Base-by-base conservation (phyloP, 1,140 invertebrate genomes). In the Drosophila sechellia region DNA sequence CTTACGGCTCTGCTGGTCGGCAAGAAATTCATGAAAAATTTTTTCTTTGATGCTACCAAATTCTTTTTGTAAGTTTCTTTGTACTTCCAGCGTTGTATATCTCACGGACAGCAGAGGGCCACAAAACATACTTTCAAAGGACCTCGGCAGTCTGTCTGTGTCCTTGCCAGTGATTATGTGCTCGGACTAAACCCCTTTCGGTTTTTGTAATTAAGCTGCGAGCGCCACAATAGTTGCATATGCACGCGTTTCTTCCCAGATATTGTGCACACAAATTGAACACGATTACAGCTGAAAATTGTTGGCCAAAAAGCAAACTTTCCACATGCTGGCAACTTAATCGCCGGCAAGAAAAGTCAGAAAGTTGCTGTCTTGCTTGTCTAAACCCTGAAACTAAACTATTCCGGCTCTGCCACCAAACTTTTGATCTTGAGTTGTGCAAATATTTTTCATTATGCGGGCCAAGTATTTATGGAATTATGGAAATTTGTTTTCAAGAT, bases 21-120 rank as follows among this genome's bases (percentile, higher is more conserved):
- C 78, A 90, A 85, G 81, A 90, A 90, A 90, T 90, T 90, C 81
- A 90, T 90, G 90, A 86, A 79, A 90, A 80, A 90, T 90, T 87
- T 90, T 90, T 90, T 87, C 87, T 90, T 90, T 90, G 87, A 90
- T 90, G 84, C 80, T 86, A 63, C 76, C 63, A 69, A 90, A 89
- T 90, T 89, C 86, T 90, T 85, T 86, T 79, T 86, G 72, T 86
- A 77, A 90, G 76, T 79, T 89, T 89, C 69, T 83, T 60, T 80
- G 70, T 79, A 76, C 57, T 81, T 70, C 22, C 22, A 43, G 34
- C 54, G 37, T 55, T 69, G 71, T 75, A 75, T 75, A 75, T 75
- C 60, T 63, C 53, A 75, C 46, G 64, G 70, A 59, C 56, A 64
- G 35, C 68, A 39, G 63, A 37, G 56, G 13, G 31, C 40, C 27